A percentile compares a stretch with the other conserved stretches of the same genome.
These are phyloP conservation scores for Chelon labrosus DNA, from an alignment of 2,797 vertebrate genomes.

Conservation along the genomic window DNA sequence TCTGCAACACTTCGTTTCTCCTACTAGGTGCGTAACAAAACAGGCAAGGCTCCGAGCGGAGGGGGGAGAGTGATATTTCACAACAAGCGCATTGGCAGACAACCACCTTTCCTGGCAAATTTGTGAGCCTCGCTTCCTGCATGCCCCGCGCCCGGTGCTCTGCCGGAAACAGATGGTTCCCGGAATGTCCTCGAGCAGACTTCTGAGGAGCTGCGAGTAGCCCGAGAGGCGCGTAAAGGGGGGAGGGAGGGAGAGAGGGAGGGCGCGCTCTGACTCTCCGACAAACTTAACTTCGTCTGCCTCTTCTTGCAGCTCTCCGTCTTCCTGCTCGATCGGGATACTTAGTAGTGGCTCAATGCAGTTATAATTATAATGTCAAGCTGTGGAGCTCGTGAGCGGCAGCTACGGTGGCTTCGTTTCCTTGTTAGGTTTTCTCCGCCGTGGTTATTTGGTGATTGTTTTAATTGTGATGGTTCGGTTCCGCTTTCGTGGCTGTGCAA, in stretches of 20 bases:
- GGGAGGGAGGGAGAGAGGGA: slow-evolving; percentile 65
- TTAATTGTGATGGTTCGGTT: not conserved
- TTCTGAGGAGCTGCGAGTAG: slow-evolving; percentile 81
- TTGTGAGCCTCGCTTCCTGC: slow-evolving; percentile 84
- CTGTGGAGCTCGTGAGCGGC: slow-evolving; percentile 6
- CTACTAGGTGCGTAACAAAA: slow-evolving; percentile 65
- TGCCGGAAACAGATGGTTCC: slow-evolving; percentile 89
- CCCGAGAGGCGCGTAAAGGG: slow-evolving; percentile 77
- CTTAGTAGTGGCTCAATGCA: slow-evolving; percentile 33
- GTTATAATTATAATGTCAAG: slow-evolving; percentile 21
- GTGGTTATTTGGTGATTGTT: not conserved
- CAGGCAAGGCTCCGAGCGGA: slow-evolving; percentile 53
- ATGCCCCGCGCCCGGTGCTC: slow-evolving; percentile 66
- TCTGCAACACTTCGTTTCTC: slow-evolving; percentile 74
- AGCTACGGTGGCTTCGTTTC: slow-evolving; percentile 14
- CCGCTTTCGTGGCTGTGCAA: not conserved
- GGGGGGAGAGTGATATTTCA: slow-evolving; percentile 69
- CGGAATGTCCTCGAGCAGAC: slow-evolving; percentile 87
- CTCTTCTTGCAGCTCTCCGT: slow-evolving; percentile 35
- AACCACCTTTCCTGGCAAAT: slow-evolving; percentile 85
- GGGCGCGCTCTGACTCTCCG: slow-evolving; percentile 12
- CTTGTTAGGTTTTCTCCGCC: not conserved
- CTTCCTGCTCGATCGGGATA: slow-evolving; percentile 38
- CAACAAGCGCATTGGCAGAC: slow-evolving; percentile 81
- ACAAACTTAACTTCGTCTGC: slow-evolving; percentile 68